phyloP scores from a whole-genome alignment of 2,888 invertebrate genomes.

The Drosophila falleni region DNA sequence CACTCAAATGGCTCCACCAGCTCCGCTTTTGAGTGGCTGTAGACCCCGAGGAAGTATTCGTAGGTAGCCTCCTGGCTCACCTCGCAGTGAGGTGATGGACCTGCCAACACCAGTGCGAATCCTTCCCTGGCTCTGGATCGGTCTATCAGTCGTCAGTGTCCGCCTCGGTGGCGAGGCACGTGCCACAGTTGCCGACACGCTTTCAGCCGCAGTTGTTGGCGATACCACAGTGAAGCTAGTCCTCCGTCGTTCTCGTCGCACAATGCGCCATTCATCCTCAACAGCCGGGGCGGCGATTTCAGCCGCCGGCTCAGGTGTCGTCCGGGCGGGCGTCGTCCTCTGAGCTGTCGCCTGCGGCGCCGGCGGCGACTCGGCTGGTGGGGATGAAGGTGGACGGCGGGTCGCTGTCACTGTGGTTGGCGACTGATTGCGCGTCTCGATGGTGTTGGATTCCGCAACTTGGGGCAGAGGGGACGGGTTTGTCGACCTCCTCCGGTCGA shows the following conservation, averaged over 20 bases:
- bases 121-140: too few species aligned
- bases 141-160: too few species aligned
- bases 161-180: too few species aligned
- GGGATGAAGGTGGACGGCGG: background rate
- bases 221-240: background rate
- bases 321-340: background rate
- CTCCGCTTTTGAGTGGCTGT: too few species aligned
- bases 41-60: too few species aligned
- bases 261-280: background rate
- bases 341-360: background rate
- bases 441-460: background rate
- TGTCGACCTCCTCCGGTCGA: background rate
- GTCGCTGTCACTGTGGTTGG: background rate
- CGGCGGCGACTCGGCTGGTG: background rate
- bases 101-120: too few species aligned
- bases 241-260: background rate
- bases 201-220: too few species aligned
- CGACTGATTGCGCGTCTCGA: background rate
- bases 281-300: too few species aligned
- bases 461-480: background rate
- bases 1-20: too few species aligned
- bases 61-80: too few species aligned
- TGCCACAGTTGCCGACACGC: too few species aligned
- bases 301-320: background rate
- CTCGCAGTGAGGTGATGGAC: too few species aligned